These are phyloP conservation scores for Drosophila lutescens DNA, from an alignment of 2,888 invertebrate genomes.

Conservation along the genomic window DNA sequence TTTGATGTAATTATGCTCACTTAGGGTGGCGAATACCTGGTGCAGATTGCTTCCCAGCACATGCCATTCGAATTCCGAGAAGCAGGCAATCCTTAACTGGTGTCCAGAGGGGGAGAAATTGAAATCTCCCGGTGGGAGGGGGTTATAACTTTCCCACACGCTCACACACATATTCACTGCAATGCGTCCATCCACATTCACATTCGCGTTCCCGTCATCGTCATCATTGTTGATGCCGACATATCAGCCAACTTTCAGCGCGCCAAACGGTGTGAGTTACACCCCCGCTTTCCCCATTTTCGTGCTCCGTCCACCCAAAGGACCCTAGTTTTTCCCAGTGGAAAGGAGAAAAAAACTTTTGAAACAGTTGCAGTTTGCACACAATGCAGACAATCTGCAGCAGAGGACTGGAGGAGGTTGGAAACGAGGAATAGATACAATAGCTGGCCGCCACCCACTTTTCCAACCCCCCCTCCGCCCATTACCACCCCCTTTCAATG, in stretches of 20 bases:
- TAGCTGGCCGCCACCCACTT: constrained; percentile 9
- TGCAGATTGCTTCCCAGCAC: constrained; percentile 5
- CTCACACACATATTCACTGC: neutral
- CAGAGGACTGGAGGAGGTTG: neutral
- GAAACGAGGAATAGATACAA: constrained; percentile 24
- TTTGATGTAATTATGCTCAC: constrained; percentile 34
- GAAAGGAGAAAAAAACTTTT: constrained; percentile 54
- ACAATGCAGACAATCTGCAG: constrained; percentile 58
- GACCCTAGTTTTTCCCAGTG: constrained; percentile 15
- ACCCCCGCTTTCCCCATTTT: neutral
- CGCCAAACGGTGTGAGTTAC: constrained; percentile 53
- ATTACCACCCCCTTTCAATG: constrained; percentile 3
- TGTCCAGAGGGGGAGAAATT: constrained; percentile 2
- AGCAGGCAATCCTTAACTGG: constrained; percentile 12
- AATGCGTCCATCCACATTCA: constrained; percentile 11
- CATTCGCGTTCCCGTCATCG: constrained; percentile 34
- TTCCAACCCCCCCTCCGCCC: neutral
- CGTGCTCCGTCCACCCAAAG: constrained; percentile 9
- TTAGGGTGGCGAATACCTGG: constrained; percentile 23
- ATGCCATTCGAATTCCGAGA: constrained; percentile 20
- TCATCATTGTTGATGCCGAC: constrained; percentile 43
- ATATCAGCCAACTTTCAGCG: constrained; percentile 68
- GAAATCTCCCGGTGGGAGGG: constrained; percentile 15
- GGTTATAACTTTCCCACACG: constrained; percentile 25
- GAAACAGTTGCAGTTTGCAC: constrained; percentile 74